Percentiles rank a stretch among this genome's conserved stretches.
phyloP scores from a whole-genome alignment of 2,797 vertebrate genomes.

The Lagocephalus sceleratus region DNA sequence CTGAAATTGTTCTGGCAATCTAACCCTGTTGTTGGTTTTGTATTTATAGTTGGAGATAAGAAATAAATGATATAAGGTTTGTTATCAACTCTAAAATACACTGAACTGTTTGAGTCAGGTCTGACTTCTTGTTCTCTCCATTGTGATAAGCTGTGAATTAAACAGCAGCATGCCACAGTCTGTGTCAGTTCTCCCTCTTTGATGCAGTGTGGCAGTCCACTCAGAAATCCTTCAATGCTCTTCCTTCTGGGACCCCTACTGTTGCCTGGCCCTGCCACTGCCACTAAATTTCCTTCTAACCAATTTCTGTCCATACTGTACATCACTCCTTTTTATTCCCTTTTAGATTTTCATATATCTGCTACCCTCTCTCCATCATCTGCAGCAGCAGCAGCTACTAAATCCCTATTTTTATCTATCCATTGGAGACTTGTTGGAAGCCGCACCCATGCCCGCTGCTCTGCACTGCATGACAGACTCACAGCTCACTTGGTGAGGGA shows the following conservation, averaged over 20 bases:
- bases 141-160: slow-evolving; percentile 31
- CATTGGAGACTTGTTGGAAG: slow-evolving; percentile 46
- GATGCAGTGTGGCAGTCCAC: slow-evolving; percentile 48
- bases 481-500: slow-evolving; percentile 33
- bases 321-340: slow-evolving; percentile 14
- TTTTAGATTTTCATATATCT: slow-evolving; percentile 34
- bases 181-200: slow-evolving; percentile 41
- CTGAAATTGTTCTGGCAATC: too few relatives aligned
- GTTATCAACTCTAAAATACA: neutral
- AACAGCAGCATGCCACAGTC: slow-evolving; percentile 51
- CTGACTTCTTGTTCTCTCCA: slow-evolving; percentile 37
- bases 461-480: slow-evolving; percentile 62
- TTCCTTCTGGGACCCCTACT: slow-evolving; percentile 31
- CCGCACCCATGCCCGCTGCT: slow-evolving; percentile 53
- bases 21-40: slow-evolving; percentile 1
- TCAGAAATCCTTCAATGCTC: slow-evolving; percentile 30
- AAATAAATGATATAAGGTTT: neutral
- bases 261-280: slow-evolving; percentile 11
- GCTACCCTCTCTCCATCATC: slow-evolving; percentile 43
- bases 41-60: slow-evolving; percentile 8
- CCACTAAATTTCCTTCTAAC: neutral
- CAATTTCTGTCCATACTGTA: slow-evolving; percentile 12
- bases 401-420: slow-evolving; percentile 64
- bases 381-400: slow-evolving; percentile 57
- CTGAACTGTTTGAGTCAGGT: slow-evolving; percentile 47